phyloP scores from a whole-genome alignment of 1,140 invertebrate genomes.

The Rhopalosiphum padi region DNA sequence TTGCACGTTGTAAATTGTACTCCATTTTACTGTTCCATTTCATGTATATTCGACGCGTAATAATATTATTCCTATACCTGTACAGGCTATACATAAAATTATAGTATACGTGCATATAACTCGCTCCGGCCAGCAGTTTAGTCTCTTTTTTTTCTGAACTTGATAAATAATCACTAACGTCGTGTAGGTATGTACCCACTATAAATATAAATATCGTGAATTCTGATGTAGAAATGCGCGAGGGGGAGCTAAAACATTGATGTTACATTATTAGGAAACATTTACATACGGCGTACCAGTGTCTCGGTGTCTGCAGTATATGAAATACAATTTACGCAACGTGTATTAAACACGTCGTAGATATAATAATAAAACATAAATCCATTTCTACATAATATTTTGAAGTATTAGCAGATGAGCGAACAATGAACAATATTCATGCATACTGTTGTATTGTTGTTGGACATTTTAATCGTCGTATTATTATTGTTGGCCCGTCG shows the following conservation, averaged over 20 bases:
- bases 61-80: neutral
- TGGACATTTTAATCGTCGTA: neutral
- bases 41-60: neutral
- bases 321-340: neutral
- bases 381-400: neutral
- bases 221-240: too few species aligned
- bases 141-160: neutral
- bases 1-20: neutral
- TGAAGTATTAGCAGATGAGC: neutral
- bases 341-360: neutral
- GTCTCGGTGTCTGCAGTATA: neutral
- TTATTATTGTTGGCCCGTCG: neutral
- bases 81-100: too few species aligned
- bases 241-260: neutral
- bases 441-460: neutral
- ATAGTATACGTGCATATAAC: neutral
- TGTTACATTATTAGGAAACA: too few species aligned
- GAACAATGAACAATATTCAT: neutral
- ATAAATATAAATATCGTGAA: too few species aligned
- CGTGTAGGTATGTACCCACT: too few species aligned
- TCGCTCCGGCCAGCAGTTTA: too few species aligned
- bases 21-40: neutral
- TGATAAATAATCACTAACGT: neutral
- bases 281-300: too few species aligned
- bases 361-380: neutral